Evolutionary conservation across 2,888 invertebrate species (phyloP), one percentile per base, ranked within the genome.

Genomic region (Cerastoderma edule): DNA sequence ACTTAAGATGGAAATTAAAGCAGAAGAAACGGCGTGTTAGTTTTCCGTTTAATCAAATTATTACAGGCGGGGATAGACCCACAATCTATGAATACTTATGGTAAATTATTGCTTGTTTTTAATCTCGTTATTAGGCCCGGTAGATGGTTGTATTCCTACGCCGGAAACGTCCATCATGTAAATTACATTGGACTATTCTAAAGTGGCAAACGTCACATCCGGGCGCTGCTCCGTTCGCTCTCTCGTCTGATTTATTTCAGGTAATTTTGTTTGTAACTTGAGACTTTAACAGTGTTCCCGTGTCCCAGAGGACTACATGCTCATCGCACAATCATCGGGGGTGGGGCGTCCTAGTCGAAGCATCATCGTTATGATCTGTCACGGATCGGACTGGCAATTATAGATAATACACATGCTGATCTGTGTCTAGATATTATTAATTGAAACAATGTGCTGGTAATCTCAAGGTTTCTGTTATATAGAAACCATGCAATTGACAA

Each of bases 1-100:
- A n/a, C n/a, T n/a, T n/a, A n/a, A 39, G 33, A 35, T 60, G 60
- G 27, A 60, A 60, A 60, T 60, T 60, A 60, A 60, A 60, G 60
- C 60, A 39, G 60, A 39, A 60, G 60, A 60, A 60, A 60, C 39
- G 60, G 60, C 60, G 60, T 60, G 60, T 60, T 60, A 60, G 60
- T 60, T 60, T 60, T 60, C 60, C 60, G 60, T 60, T 60, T 60
- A 60, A 60, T 60, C 60, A 60, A 60, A 60, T 60, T 60, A 60
- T 60, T 39, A 60, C 27, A 39, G 60, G 60, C 60, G 60, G 60
- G 60, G 39, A 60, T 60, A 60, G 35, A 24, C 13, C 60, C 24
- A 39, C 22, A 33, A 60, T 60, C 60, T 60, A 60, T 60, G 60
- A 60, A 60, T 60, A 60, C 60, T 60, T 60, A 60, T 60, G 60